Evolutionary conservation across 2,113 vertebrate species (phyloP).

Genomic region (Hippocampus mohnikei): DNA sequence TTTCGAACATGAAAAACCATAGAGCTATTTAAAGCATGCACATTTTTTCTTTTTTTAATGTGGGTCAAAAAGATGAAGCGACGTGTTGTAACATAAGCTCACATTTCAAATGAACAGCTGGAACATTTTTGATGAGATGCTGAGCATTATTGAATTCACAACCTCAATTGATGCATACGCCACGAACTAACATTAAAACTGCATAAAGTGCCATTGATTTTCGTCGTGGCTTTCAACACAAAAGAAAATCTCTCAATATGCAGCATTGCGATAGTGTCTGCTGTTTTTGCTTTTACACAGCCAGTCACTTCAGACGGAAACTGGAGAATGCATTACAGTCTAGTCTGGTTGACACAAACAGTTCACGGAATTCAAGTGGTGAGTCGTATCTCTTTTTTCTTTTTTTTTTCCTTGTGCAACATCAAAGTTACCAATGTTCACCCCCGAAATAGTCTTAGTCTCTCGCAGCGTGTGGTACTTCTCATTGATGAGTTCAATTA

Average conservation of each 20-base stretch:
- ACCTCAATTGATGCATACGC: neutral
- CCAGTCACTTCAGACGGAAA: constrained; percentile 86
- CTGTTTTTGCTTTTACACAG: constrained; percentile 74
- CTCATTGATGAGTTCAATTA: neutral
- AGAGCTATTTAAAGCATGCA: constrained; percentile 69
- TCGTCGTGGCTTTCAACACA: constrained; percentile 16
- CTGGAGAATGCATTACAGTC: constrained; percentile 86
- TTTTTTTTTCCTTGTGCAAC: neutral
- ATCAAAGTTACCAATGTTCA: neutral
- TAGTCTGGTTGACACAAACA: constrained; percentile 91
- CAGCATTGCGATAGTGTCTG: constrained; percentile 14
- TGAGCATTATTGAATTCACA: constrained; percentile 41
- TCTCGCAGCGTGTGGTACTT: neutral
- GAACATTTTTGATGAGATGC: constrained; percentile 38
- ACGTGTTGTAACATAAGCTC: constrained; percentile 52
- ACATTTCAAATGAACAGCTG: constrained; percentile 50
- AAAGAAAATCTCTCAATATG: constrained; percentile 9
- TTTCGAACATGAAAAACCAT: too few relatives aligned
- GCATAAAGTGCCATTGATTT: constrained; percentile 26
- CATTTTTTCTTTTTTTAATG: constrained; percentile 46
- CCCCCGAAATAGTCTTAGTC: neutral
- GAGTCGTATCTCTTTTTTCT: constrained; percentile 55
- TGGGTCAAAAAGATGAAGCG: constrained; percentile 69
- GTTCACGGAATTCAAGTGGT: constrained; percentile 96
- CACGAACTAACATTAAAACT: constrained; percentile 38